Evolutionary conservation across 2,888 invertebrate species (phyloP).

Genomic region (Calliscelio sp.): DNA sequence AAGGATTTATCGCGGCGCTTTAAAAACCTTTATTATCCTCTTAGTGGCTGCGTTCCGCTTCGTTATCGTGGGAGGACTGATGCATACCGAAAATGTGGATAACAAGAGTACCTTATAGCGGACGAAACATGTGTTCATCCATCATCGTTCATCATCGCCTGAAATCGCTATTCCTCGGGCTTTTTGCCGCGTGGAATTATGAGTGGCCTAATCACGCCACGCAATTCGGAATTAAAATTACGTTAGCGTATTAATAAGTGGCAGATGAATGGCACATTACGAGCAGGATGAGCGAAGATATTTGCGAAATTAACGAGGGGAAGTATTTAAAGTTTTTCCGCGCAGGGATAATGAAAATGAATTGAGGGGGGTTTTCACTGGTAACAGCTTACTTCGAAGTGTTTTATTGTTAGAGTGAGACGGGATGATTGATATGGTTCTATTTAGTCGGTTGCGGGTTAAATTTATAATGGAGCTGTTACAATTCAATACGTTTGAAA

Average conservation of each 20-base stretch:
- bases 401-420: conserved; percentile 1
- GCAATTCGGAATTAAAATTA: conserved; percentile 45
- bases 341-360: conserved; percentile 23
- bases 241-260: conserved; percentile 51
- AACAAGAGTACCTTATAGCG: conserved; percentile 67
- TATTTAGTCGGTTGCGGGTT: too few relatives aligned
- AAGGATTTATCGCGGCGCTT: conserved; percentile 75
- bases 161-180: conserved; percentile 25
- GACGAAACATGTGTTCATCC: conserved; percentile 67
- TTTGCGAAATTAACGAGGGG: conserved; percentile 11
- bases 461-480: too few relatives aligned
- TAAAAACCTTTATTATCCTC: conserved; percentile 77
- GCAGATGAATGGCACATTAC: conserved; percentile 26
- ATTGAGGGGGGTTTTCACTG: not conserved
- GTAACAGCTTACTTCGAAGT: not conserved
- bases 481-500: too few relatives aligned
- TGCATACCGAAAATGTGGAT: conserved; percentile 66
- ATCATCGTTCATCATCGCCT: conserved; percentile 67
- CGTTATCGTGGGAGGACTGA: conserved; percentile 73
- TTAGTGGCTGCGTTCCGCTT: conserved; percentile 76
- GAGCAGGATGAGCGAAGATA: conserved; percentile 12
- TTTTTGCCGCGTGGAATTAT: conserved; percentile 62
- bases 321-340: conserved; percentile 13
- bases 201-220: conserved; percentile 42
- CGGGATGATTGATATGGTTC: not conserved